Evolutionary conservation across 2,888 invertebrate genomes (phyloP), one percentile per base, ranked within the genome.

Genomic region (Limenitis camilla): DNA sequence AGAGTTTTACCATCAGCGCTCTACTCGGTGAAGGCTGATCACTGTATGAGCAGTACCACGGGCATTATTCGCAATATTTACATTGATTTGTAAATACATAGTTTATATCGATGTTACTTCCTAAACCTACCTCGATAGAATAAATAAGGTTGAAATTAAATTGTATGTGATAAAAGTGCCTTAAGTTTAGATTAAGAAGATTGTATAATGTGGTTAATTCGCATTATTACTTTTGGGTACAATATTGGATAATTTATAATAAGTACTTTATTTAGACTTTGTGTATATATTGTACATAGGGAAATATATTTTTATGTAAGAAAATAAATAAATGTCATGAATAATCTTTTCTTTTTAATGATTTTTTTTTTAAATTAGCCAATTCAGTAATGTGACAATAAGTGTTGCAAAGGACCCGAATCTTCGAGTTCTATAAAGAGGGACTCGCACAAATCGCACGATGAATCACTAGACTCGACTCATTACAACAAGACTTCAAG

Each of bases 1-100:
- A 88, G 61, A 83, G 84, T 56, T 88, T 88, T 64, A 88, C 87
- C 5, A 88, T 88, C 61, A 84, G 88, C 60, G 87, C 88, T 1
- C 66, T 88, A 0, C 76, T 88, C 27, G 88, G 88, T 6, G 87
- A 88, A 74, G 86, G 87, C 56, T 88, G 81, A 78, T 48, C 29
- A 9, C 8, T 36, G 9, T 33, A 28, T 10, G 11, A 11, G 11
- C 30, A 6, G 8, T 45, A 49, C n/a, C 44, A 42, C 55, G 54
- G 56, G 59, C 58, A 58, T 46, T 40, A 60, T 59, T 50, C 50
- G 56, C 58, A 58, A 55, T 56, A 52, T 58, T 60, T 55, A 58
- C 42, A 47, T 53, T 54, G 49, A 43, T 52, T 44, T 56, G 56
- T 60, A 60, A 59, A 59, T 58, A 58, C 32, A 39, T 45, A 40